phyloP scores from a whole-genome alignment of 2,113 vertebrate species.

The Nansenia antarctica region DNA sequence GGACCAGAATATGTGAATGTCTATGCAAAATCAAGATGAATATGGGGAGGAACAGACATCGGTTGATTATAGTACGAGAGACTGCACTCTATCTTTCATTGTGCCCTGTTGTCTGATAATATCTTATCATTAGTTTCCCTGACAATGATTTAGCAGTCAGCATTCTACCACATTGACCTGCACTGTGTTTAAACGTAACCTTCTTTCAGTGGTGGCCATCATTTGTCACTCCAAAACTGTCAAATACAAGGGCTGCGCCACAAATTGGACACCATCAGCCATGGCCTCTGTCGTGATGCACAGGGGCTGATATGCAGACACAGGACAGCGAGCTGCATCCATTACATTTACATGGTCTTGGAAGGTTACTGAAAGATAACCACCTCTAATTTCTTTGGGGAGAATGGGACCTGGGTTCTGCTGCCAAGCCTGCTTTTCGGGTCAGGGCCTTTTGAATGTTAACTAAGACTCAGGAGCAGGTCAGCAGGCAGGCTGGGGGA shows the following conservation, averaged over 20 bases:
- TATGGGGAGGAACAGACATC: conserved; percentile 65
- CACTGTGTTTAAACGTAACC: conserved; percentile 80
- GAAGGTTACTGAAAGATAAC: conserved; percentile 82
- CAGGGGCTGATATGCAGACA: conserved; percentile 59
- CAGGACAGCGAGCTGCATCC: conserved; percentile 65
- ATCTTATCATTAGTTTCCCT: conserved; percentile 80
- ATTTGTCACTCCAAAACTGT: conserved; percentile 76
- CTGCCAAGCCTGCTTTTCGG: conserved; percentile 74
- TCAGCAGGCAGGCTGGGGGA: conserved; percentile 73
- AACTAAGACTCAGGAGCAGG: conserved; percentile 81
- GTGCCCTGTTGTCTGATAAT: conserved; percentile 76
- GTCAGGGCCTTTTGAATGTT: conserved; percentile 78
- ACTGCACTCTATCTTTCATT: conserved; percentile 72
- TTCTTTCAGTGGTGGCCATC: conserved; percentile 70
- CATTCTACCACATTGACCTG: conserved; percentile 72
- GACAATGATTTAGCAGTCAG: conserved; percentile 82
- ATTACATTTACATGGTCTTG: conserved; percentile 76
- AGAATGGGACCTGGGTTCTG: conserved; percentile 73
- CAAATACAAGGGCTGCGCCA: conserved; percentile 58
- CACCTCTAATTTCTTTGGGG: conserved; percentile 82
- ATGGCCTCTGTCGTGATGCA: conserved; percentile 53
- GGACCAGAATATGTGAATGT: conserved; percentile 74
- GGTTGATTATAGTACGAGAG: too few relatives aligned
- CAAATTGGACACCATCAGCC: conserved; percentile 71
- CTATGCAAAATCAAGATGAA: conserved; percentile 82